These are phyloP conservation scores for Drosophila peninsularis DNA, from an alignment of 2,888 invertebrate genomes.

Conservation along the genomic window DNA sequence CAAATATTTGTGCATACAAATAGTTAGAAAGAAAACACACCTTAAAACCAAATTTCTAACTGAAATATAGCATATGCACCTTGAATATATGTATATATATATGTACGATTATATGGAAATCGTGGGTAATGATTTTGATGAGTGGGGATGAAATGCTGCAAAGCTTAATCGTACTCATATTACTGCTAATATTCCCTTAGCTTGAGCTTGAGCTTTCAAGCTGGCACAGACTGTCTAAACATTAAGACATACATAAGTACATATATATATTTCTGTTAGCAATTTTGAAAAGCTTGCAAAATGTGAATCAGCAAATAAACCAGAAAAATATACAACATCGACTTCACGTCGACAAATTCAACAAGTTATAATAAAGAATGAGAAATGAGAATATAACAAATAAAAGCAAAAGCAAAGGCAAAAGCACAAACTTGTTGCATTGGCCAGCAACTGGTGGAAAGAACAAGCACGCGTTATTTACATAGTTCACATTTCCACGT, in stretches of 20 bases:
- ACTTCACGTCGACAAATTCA: constrained; percentile 14
- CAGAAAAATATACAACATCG: constrained; percentile 19
- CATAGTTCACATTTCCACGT: constrained; percentile 46
- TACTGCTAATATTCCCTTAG: not conserved
- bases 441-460: constrained; percentile 47
- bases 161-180: not conserved
- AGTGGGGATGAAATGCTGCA: not conserved
- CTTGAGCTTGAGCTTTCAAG: not conserved
- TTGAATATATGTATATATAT: constrained; percentile 9
- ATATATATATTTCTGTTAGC: not conserved
- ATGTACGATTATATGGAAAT: too few species aligned
- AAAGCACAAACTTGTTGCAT: constrained; percentile 63
- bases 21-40: constrained; percentile 22
- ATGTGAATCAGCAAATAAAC: constrained; percentile 38
- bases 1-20: constrained; percentile 46
- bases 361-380: constrained; percentile 40
- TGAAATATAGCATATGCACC: constrained; percentile 4
- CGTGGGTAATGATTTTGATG: too few species aligned
- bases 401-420: not conserved
- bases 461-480: constrained; percentile 37
- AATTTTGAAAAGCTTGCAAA: constrained; percentile 23
- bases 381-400: constrained; percentile 12
- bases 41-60: constrained; percentile 19
- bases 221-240: not conserved
- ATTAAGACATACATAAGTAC: not conserved